phyloP scores from a whole-genome alignment of 1,140 invertebrate genomes.

The Zaprionus gabonicus region DNA sequence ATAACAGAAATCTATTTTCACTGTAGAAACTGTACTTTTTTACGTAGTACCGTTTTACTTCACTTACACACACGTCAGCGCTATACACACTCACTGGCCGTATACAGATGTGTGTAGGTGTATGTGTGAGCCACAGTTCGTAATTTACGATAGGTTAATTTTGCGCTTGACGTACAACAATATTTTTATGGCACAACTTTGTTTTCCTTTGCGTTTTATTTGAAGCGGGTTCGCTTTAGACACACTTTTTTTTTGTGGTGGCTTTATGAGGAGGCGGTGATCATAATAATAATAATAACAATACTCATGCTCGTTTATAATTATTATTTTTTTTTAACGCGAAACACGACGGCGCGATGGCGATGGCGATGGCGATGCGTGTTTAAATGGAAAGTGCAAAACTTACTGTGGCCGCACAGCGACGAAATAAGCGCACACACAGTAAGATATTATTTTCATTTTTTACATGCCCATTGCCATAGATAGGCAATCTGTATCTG shows the following conservation, averaged over 20 bases:
- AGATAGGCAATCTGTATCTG: constrained; percentile 83
- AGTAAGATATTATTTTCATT: constrained; percentile 73
- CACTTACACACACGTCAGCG: neutral
- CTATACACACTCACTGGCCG: neutral
- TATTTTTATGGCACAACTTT: constrained; percentile 55
- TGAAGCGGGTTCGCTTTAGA: constrained; percentile 1
- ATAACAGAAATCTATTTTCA: neutral
- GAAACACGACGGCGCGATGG: constrained; percentile 6
- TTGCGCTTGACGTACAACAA: constrained; percentile 47
- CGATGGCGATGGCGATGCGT: constrained; percentile 44
- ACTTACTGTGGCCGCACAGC: constrained; percentile 72
- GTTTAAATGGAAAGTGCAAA: constrained; percentile 81
- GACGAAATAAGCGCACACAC: constrained; percentile 71
- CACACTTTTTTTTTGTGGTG: neutral
- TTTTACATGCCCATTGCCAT: constrained; percentile 80
- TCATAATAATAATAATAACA: neutral
- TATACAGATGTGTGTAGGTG: constrained; percentile 4
- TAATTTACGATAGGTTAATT: constrained; percentile 74
- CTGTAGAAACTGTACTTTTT: neutral
- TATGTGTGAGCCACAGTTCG: constrained; percentile 38
- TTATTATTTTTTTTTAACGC: constrained; percentile 29
- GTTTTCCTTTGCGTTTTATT: constrained; percentile 1
- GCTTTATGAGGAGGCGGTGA: neutral
- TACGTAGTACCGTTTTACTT: neutral
- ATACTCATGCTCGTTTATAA: constrained; percentile 20